Conservation (phyloP, 2,797 vertebrate genomes). For the Hemitrygon akajei region DNA sequence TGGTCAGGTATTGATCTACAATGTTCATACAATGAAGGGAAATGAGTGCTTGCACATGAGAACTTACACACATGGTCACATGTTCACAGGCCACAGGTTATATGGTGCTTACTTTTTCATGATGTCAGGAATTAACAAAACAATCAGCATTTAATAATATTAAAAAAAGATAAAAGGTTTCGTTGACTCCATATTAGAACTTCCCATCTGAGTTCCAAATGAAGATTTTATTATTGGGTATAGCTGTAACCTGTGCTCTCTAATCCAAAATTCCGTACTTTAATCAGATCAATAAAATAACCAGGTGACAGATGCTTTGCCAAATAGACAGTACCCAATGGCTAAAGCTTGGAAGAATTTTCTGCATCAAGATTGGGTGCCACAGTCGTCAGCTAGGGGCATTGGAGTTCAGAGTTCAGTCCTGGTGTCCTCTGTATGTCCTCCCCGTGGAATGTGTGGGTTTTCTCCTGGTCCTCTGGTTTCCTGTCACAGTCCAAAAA, state of each 20-base stretch:
- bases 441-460: too few relatives aligned
- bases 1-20: neutral
- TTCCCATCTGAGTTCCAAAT: neutral
- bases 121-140: neutral
- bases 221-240: neutral
- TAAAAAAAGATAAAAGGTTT: neutral
- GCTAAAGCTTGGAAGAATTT: neutral
- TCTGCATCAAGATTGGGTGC: neutral
- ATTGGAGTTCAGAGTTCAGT: too few relatives aligned
- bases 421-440: too few relatives aligned
- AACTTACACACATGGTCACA: neutral
- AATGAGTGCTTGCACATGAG: conserved; percentile 9
- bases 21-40: conserved; percentile 27
- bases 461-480: too few relatives aligned
- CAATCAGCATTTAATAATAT: neutral
- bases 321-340: neutral
- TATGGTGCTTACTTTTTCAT: neutral
- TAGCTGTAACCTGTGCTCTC: neutral
- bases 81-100: neutral
- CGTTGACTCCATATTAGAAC: neutral
- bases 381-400: too few relatives aligned
- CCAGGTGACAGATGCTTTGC: neutral
- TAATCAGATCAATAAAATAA: neutral
- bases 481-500: too few relatives aligned
- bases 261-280: neutral